Evolutionary conservation across 2,113 vertebrate species (phyloP).

Genomic region (Labeo catla): DNA sequence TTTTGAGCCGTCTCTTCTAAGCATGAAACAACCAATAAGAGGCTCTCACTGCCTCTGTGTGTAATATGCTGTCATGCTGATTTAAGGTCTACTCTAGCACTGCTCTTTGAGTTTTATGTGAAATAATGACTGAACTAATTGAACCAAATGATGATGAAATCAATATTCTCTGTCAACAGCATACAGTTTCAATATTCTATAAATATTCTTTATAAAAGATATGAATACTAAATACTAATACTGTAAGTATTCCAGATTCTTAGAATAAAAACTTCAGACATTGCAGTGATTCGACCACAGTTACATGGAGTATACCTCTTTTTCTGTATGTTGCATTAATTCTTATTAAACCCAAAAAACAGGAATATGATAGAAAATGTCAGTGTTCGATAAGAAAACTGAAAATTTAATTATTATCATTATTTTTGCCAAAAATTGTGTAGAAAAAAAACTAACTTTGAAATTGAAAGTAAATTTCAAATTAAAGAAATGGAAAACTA

Average conservation of each 20-base stretch:
- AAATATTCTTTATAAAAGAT: background rate
- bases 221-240: background rate
- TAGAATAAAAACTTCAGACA: background rate
- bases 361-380: background rate
- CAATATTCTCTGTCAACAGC: slow-evolving; percentile 41
- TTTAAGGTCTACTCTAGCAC: slow-evolving; percentile 53
- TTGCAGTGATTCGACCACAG: background rate
- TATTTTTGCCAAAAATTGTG: no score
- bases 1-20: slow-evolving; percentile 57
- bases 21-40: slow-evolving; percentile 62
- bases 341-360: background rate
- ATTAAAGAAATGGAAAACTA: no score
- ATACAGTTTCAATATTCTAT: slow-evolving; percentile 6
- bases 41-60: slow-evolving; percentile 45
- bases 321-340: background rate
- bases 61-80: slow-evolving; percentile 40
- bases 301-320: background rate
- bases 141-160: slow-evolving; percentile 21
- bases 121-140: slow-evolving; percentile 45
- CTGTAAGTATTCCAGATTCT: background rate
- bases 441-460: no score
- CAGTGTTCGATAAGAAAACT: no score
- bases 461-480: no score
- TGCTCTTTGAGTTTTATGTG: slow-evolving; percentile 36
- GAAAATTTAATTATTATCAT: no score